phyloP scores from a whole-genome alignment of 2,888 invertebrate species.

The Tetramorium bicarinatum region DNA sequence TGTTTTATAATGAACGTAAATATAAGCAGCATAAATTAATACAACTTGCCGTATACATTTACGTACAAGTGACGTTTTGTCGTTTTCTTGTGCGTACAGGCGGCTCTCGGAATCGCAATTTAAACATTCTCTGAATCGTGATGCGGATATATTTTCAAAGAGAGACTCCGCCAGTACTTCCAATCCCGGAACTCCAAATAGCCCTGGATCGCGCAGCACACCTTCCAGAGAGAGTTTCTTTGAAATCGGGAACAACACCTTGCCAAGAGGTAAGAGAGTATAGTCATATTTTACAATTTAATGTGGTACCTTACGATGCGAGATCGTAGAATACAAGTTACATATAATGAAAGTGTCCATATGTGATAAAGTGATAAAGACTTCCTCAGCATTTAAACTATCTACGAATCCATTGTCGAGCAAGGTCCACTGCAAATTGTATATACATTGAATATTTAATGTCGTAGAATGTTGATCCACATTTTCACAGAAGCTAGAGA shows the following conservation, averaged over 20 bases:
- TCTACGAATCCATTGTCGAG: slow-evolving; percentile 16
- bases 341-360: neutral
- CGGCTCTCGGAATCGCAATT: slow-evolving; percentile 84
- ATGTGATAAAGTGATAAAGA: neutral
- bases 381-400: neutral
- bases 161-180: slow-evolving; percentile 79
- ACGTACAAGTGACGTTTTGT: neutral
- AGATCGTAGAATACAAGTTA: neutral
- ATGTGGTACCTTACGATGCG: slow-evolving; percentile 68
- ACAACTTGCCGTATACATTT: neutral
- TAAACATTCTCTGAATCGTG: slow-evolving; percentile 82
- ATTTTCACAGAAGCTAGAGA: slow-evolving; percentile 76
- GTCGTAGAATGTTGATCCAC: slow-evolving; percentile 78
- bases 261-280: slow-evolving; percentile 84
- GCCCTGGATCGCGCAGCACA: slow-evolving; percentile 78
- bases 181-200: slow-evolving; percentile 78
- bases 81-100: slow-evolving; percentile 70
- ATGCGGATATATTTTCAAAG: slow-evolving; percentile 80
- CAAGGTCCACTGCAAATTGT: slow-evolving; percentile 76
- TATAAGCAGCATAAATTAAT: neutral
- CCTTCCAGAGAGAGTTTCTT: slow-evolving; percentile 82
- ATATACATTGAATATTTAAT: slow-evolving; percentile 73
- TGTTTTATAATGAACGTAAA: neutral
- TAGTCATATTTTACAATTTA: slow-evolving; percentile 72
- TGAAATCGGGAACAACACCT: slow-evolving; percentile 83